Conservation (phyloP, 2,113 vertebrate genomes). For the Geococcyx californianus region DNA sequence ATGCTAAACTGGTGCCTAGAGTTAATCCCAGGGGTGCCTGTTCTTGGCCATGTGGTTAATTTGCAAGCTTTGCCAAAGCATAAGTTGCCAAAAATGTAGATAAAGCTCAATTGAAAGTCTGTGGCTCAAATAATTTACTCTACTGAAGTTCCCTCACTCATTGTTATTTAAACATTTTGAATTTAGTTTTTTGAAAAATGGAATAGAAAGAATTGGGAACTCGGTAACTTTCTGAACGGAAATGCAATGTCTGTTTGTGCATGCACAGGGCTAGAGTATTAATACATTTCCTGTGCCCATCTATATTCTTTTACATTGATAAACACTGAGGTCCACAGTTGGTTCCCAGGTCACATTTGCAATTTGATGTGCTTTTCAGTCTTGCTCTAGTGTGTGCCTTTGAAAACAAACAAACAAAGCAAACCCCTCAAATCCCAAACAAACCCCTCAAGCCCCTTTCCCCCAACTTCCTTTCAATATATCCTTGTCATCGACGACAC, state of each 20-base stretch:
- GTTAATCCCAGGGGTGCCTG: not conserved
- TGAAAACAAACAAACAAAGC: not conserved
- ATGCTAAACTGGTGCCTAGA: not conserved
- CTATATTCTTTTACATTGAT: not conserved
- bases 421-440: accelerated
- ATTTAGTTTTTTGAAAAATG: not conserved
- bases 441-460: not conserved
- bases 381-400: not conserved
- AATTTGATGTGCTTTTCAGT: not conserved
- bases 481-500: too few relatives aligned
- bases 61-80: not conserved
- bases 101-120: not conserved
- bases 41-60: not conserved
- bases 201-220: not conserved
- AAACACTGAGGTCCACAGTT: not conserved
- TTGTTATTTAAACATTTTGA: constrained; percentile 17
- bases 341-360: not conserved
- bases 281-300: not conserved
- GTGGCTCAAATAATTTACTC: not conserved
- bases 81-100: constrained; percentile 34
- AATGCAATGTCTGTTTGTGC: not conserved
- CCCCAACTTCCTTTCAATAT: not conserved
- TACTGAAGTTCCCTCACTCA: not conserved
- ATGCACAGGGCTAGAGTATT: not conserved
- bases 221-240: not conserved